Evolutionary conservation across 2,113 vertebrate species (phyloP).

Genomic region (Odontophorus gujanensis): DNA sequence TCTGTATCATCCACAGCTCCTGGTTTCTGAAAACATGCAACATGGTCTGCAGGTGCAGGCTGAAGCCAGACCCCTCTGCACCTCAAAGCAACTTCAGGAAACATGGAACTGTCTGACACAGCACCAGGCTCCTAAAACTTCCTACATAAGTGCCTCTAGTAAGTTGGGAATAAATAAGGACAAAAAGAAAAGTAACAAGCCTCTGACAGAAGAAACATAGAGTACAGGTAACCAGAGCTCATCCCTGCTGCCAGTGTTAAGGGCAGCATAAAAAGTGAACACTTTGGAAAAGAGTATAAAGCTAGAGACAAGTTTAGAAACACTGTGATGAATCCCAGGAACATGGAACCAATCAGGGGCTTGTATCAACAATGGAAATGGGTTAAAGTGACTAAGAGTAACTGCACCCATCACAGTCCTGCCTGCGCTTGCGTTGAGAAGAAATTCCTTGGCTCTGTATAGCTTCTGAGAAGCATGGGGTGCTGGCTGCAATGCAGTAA

Average conservation of each 20-base stretch:
- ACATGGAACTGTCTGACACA: not conserved
- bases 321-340: not conserved
- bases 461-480: constrained; percentile 21
- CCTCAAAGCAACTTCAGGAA: constrained; percentile 29
- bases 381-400: constrained; percentile 3
- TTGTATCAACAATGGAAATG: not conserved
- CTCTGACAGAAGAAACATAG: constrained; percentile 40
- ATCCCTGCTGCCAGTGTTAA: not conserved
- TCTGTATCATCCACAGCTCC: constrained; percentile 46
- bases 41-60: not conserved
- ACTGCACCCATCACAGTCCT: constrained; percentile 30
- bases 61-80: constrained; percentile 14
- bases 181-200: constrained; percentile 55
- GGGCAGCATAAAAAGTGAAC: constrained; percentile 21
- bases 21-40: constrained; percentile 60
- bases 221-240: constrained; percentile 28
- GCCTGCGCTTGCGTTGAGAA: constrained; percentile 23
- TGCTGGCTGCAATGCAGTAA: constrained; percentile 4
- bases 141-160: constrained; percentile 35
- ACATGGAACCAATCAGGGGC: not conserved
- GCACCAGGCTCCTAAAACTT: constrained; percentile 10
- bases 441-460: constrained; percentile 63
- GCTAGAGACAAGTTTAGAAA: constrained; percentile 28
- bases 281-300: constrained; percentile 35
- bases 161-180: constrained; percentile 62